Conservation (phyloP, 2,888 invertebrate genomes). For the Tetragonula carbonaria region DNA sequence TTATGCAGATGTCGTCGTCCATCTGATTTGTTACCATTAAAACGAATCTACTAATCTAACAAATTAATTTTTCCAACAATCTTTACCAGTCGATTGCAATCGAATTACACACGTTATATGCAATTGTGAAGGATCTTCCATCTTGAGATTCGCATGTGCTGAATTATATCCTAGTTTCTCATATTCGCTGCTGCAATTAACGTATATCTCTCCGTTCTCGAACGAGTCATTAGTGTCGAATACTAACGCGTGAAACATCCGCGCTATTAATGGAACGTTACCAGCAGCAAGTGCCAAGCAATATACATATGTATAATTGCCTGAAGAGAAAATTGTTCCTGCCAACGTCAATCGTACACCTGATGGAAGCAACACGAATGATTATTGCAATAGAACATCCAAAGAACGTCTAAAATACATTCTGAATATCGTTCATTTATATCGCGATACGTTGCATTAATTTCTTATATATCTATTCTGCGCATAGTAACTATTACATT, state of each 20-base stretch:
- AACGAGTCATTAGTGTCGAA: conserved; percentile 37
- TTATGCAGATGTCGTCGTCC: background rate
- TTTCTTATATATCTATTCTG: background rate
- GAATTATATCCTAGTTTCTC: background rate
- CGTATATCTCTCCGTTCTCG: conserved; percentile 3
- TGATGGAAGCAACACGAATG: background rate
- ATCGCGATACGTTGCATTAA: too few relatives aligned
- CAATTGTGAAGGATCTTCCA: background rate
- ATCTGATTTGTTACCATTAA: background rate
- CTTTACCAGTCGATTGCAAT: background rate
- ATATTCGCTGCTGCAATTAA: background rate
- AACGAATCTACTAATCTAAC: background rate
- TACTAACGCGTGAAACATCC: conserved; percentile 27
- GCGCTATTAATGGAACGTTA: conserved; percentile 17
- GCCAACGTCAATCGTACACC: background rate
- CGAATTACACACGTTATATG: background rate
- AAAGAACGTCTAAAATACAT: background rate
- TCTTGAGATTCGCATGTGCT: background rate
- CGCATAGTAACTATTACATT: background rate
- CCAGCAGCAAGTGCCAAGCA: conserved; percentile 31
- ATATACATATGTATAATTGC: conserved; percentile 10
- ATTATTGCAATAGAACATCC: background rate
- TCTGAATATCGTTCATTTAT: background rate
- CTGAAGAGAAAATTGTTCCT: conserved; percentile 2
- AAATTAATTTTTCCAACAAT: background rate